Evolutionary conservation across 2,797 vertebrate species (phyloP).

Genomic region (Anguilla anguilla): DNA sequence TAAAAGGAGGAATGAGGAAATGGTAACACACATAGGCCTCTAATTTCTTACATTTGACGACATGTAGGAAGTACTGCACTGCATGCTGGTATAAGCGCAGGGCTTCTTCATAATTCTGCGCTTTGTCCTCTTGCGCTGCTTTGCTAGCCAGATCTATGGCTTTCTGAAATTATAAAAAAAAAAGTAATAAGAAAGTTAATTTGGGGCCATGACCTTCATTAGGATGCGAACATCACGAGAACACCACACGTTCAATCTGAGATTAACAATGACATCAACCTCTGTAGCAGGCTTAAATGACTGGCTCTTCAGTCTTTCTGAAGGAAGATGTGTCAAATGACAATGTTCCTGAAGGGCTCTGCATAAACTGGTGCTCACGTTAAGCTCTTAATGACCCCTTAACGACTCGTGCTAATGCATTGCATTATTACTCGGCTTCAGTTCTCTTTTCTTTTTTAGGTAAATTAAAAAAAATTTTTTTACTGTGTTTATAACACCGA

Average conservation of each 20-base stretch:
- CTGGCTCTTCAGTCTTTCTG: not conserved
- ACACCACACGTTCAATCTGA: not conserved
- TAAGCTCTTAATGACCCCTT: not conserved
- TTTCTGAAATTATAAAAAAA: slow-evolving; percentile 78
- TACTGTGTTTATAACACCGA: not conserved
- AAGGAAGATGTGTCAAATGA: not conserved
- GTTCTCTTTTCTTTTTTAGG: not conserved
- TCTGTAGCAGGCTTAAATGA: not conserved
- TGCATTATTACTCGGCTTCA: not conserved
- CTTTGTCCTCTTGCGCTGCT: slow-evolving; percentile 96
- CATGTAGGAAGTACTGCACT: slow-evolving; percentile 95
- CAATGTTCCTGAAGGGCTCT: not conserved
- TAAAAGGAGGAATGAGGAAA: not conserved
- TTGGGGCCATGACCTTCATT: not conserved
- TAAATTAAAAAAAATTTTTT: no score
- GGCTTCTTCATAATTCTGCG: slow-evolving; percentile 93
- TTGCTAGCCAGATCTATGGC: slow-evolving; percentile 94
- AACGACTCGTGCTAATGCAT: not conserved
- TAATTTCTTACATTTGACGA: slow-evolving; percentile 88
- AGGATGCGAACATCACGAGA: not conserved
- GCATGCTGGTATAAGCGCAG: slow-evolving; percentile 88
- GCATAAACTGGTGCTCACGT: not conserved
- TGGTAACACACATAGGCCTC: not conserved
- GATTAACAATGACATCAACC: not conserved
- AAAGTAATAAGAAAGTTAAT: not conserved